Percentiles rank a stretch among this genome's conserved stretches.
Conservation (phyloP, 2,888 invertebrate species). For the Nesidiocoris tenuis region DNA sequence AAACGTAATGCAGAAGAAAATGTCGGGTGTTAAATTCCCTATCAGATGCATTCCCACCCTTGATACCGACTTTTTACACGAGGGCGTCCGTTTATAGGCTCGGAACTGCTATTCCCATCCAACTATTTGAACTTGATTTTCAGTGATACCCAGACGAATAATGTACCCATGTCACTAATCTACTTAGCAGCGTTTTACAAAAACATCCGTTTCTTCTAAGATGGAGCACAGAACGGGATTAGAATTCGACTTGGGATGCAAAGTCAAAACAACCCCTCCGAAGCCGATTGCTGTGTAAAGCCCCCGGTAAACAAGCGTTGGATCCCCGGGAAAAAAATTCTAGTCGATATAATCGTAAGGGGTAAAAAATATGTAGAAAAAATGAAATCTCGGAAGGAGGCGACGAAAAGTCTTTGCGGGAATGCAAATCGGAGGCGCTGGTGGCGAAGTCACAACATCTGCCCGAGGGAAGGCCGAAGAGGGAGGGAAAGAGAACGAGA, state of each 20-base stretch:
- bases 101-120: no score
- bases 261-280: not conserved
- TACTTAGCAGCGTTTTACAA: no score
- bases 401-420: conserved; percentile 4
- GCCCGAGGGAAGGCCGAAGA: conserved; percentile 29
- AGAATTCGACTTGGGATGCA: not conserved
- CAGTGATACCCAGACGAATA: no score
- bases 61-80: no score
- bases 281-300: conserved; percentile 36
- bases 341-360: conserved; percentile 19
- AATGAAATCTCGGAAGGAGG: not conserved
- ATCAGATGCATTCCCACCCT: no score
- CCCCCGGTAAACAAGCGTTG: not conserved
- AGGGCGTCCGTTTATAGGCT: no score
- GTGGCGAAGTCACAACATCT: conserved; percentile 38
- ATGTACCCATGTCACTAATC: no score
- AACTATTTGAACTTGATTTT: no score
- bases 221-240: no score
- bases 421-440: conserved; percentile 32
- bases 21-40: no score
- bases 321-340: conserved; percentile 14
- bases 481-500: not conserved
- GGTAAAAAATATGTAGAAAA: conserved; percentile 5
- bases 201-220: no score
- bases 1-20: no score